Evolutionary conservation across 2,797 vertebrate genomes (phyloP).

Genomic region (Tapera naevia): DNA sequence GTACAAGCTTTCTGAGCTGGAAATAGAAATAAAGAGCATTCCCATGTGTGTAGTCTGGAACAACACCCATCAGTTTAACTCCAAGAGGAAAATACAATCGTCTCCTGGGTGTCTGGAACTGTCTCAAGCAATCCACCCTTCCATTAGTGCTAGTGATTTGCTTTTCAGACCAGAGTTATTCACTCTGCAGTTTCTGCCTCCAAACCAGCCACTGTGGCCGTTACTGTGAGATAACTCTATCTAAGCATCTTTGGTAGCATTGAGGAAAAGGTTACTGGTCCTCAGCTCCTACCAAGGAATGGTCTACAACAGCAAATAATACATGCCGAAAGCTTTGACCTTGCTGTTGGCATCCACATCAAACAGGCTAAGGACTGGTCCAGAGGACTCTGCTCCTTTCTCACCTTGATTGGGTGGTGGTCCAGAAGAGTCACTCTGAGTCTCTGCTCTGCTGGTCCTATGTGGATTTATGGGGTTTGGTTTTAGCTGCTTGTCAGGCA

Average conservation of each 20-base stretch:
- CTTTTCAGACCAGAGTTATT: not conserved
- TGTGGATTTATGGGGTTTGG: not conserved
- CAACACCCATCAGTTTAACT: not conserved
- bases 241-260: not conserved
- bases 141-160: not conserved
- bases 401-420: not conserved
- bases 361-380: not conserved
- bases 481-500: not conserved
- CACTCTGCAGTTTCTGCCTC: not conserved
- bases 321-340: not conserved
- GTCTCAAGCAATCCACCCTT: not conserved
- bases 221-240: not conserved
- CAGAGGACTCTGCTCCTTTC: not conserved
- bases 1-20: not conserved
- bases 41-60: not conserved
- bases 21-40: conserved; percentile 19
- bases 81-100: not conserved
- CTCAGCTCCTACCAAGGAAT: not conserved
- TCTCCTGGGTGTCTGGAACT: not conserved
- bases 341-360: not conserved
- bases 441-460: not conserved
- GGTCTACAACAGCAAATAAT: not conserved
- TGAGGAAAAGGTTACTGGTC: not conserved
- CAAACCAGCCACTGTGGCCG: not conserved
- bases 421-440: not conserved